These are phyloP conservation scores for Drosophila orosa DNA, from an alignment of 1,140 invertebrate genomes.

Conservation along the genomic window DNA sequence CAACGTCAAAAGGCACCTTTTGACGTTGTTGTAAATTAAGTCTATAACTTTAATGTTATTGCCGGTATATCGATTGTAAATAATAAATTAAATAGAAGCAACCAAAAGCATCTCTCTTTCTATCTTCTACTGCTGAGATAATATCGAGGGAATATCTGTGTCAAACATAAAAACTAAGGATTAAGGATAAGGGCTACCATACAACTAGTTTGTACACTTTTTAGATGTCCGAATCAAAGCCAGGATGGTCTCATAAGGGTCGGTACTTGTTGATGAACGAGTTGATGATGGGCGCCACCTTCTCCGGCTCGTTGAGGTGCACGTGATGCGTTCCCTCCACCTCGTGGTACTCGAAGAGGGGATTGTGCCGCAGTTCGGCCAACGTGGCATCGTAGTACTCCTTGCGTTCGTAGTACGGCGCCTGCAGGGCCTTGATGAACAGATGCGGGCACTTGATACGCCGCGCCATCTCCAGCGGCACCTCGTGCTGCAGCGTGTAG, in stretches of 20 bases:
- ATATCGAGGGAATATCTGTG: conserved; percentile 40
- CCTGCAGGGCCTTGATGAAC: conserved; percentile 86
- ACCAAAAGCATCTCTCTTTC: conserved; percentile 12
- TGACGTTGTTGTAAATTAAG: conserved; percentile 67
- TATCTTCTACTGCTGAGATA: conserved; percentile 10
- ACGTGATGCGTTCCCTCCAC: conserved; percentile 90
- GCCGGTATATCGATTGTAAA: conserved; percentile 71
- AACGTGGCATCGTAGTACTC: conserved; percentile 86
- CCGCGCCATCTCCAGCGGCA: conserved; percentile 85
- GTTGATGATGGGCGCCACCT: conserved; percentile 86
- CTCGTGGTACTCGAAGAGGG: conserved; percentile 87
- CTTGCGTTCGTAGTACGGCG: conserved; percentile 85
- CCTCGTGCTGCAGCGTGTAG: conserved; percentile 84
- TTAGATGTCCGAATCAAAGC: conserved; percentile 6
- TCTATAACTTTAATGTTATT: conserved; percentile 73
- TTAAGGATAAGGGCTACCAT: neutral
- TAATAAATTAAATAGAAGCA: conserved; percentile 80
- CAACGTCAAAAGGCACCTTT: conserved; percentile 50
- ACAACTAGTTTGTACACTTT: conserved; percentile 22
- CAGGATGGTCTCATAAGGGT: conserved; percentile 39
- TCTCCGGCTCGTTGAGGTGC: conserved; percentile 89
- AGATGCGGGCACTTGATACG: conserved; percentile 86
- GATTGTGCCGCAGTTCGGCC: conserved; percentile 85
- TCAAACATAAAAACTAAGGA: conserved; percentile 1
- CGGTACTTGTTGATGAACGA: conserved; percentile 86